Base-by-base conservation (phyloP, 2,888 invertebrate species). In the Iphiclides podalirius region DNA sequence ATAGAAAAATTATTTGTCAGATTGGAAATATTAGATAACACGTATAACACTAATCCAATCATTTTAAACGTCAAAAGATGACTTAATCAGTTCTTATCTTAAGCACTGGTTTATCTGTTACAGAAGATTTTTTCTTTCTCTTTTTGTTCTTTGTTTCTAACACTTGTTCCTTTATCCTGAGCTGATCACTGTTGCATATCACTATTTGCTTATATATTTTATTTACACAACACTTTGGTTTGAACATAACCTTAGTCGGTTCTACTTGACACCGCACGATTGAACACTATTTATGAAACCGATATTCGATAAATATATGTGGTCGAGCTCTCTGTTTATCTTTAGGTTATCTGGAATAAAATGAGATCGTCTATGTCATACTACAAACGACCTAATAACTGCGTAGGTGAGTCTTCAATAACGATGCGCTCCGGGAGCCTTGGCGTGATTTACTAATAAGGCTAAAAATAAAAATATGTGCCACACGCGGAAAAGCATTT, bases 31-130 rank as follows among this genome's bases (percentile, higher is more conserved):
- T 76, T 78, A 1, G 72, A 69, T 51, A 81, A 59, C 45, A 85
- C 64, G 59, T 68, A 84, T 69, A 82, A 64, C 63, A 83, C 70
- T 51, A 82, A 57, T 15, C 65, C 84, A 46, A 86, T 83, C 86
- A 87, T 87, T 61, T 67, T 66, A 52, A 57, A 52, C 46, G 47
- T 61, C 52, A 54, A 52, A 52, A 46, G 11, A 28, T 28, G 52
- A 46, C 16, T 26, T 34, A 8, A 43, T 52, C 42, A 54, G 55
- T 52, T 47, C 16, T 53, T 59, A 61, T 37, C n/a, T n/a, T n/a
- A 57, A 26, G 33, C 33, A 33, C 14, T 15, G 15, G 46, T 44
- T 48, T 56, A 47, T 50, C 46, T 41, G 15, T 40, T 52, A 55
- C 44, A 33, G 17, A 56, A 53, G 56, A 58, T 64, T 68, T 69